Conservation (phyloP, 2,113 vertebrate species). For the Marmota flaviventris region DNA sequence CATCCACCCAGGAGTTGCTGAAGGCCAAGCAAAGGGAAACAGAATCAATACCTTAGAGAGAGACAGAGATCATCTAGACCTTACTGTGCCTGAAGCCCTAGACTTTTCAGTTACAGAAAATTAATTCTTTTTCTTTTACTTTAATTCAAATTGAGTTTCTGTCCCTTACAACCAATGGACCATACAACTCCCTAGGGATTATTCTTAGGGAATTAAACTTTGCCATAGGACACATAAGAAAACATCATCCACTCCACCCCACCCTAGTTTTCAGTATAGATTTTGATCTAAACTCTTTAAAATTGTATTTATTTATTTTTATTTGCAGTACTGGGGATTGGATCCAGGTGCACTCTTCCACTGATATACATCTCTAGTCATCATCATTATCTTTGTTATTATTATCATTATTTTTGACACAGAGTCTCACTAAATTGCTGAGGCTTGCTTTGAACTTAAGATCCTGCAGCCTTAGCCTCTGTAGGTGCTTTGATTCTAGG, state of each 20-base stretch:
- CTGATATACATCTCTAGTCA: too few relatives aligned
- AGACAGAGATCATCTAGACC: background rate
- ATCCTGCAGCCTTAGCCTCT: too few relatives aligned
- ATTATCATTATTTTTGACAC: too few relatives aligned
- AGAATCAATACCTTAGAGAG: background rate
- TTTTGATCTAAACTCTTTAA: conserved; percentile 17
- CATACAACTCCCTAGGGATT: background rate
- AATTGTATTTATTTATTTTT: background rate
- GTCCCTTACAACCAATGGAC: background rate
- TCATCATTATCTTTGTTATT: too few relatives aligned
- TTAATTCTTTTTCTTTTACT: background rate
- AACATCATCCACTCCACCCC: background rate
- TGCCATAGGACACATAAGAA: background rate
- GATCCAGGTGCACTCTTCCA: too few relatives aligned
- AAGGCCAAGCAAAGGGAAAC: conserved; percentile 1
- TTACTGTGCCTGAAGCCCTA: background rate
- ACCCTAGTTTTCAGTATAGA: background rate
- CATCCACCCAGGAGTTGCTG: background rate
- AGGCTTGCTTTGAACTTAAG: too few relatives aligned
- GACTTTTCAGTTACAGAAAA: conserved; percentile 14
- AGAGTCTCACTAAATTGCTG: too few relatives aligned
- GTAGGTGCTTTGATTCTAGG: too few relatives aligned
- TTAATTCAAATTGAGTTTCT: conserved; percentile 5
- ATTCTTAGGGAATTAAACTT: background rate
- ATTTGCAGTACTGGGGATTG: too few relatives aligned